Percentiles rank a stretch among this genome's conserved stretches.
Conservation (phyloP, 2,888 invertebrate species). For the Osedax frankpressi region DNA sequence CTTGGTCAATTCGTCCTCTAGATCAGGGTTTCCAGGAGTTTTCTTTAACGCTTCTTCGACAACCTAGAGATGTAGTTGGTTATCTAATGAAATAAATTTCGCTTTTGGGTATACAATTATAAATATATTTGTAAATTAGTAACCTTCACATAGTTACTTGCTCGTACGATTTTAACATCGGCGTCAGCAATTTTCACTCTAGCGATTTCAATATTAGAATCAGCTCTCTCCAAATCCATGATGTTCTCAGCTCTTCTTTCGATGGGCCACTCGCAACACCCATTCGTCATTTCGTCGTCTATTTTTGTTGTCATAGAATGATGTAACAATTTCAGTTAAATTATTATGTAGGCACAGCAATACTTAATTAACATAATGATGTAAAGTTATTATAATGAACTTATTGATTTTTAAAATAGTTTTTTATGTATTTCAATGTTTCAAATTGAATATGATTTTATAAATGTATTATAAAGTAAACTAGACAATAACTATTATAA, state of each 20-base stretch:
- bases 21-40: constrained; percentile 27
- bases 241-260: constrained; percentile 26
- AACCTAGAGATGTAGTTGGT: constrained; percentile 2
- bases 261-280: constrained; percentile 23
- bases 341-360: too few relatives aligned
- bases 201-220: constrained; percentile 29
- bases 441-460: too few relatives aligned
- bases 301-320: too few relatives aligned
- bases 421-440: too few relatives aligned
- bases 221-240: constrained; percentile 28
- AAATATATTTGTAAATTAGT: background rate
- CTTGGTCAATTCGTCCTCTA: constrained; percentile 28
- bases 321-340: too few relatives aligned
- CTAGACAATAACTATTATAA: too few relatives aligned
- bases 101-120: background rate
- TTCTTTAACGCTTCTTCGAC: constrained; percentile 30
- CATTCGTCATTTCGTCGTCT: constrained; percentile 16
- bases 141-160: constrained; percentile 28
- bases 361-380: too few relatives aligned
- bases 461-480: too few relatives aligned
- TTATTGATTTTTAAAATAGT: too few relatives aligned
- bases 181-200: constrained; percentile 29
- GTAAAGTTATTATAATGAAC: too few relatives aligned
- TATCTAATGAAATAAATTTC: background rate
- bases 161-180: constrained; percentile 27